A percentile compares a stretch with the other conserved stretches of the same genome.
Conservation (phyloP, 2,113 vertebrate species). For the Clarias batrachus region DNA sequence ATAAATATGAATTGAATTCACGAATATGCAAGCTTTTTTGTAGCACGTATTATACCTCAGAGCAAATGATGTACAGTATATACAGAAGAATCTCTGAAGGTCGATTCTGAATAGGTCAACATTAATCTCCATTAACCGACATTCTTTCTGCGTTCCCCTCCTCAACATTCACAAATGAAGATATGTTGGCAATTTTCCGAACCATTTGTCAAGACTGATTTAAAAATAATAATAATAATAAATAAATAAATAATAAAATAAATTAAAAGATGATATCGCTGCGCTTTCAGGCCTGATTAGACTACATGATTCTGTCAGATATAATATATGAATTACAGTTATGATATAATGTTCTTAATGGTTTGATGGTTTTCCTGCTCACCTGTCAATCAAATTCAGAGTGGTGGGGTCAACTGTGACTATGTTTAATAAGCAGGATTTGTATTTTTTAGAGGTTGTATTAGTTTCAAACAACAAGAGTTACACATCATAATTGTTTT, state of each 20-base stretch:
- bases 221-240: no score
- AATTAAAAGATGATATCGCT: background rate
- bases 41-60: background rate
- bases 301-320: background rate
- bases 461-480: background rate
- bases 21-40: background rate
- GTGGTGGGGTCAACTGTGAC: background rate
- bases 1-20: background rate
- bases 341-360: background rate
- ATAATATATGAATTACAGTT: background rate
- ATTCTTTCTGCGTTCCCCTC: background rate
- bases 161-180: constrained; percentile 2
- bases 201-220: background rate
- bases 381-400: background rate
- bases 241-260: no score
- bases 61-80: background rate
- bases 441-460: background rate
- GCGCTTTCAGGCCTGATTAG: background rate
- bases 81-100: background rate
- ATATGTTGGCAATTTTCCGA: background rate
- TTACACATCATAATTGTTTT: background rate
- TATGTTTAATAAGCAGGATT: background rate
- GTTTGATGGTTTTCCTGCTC: background rate
- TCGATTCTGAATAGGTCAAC: constrained; percentile 1
- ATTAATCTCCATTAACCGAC: constrained; percentile 1